Base-by-base conservation (phyloP, 2,797 vertebrate genomes). In the Enteromius unitaeniatus region DNA sequence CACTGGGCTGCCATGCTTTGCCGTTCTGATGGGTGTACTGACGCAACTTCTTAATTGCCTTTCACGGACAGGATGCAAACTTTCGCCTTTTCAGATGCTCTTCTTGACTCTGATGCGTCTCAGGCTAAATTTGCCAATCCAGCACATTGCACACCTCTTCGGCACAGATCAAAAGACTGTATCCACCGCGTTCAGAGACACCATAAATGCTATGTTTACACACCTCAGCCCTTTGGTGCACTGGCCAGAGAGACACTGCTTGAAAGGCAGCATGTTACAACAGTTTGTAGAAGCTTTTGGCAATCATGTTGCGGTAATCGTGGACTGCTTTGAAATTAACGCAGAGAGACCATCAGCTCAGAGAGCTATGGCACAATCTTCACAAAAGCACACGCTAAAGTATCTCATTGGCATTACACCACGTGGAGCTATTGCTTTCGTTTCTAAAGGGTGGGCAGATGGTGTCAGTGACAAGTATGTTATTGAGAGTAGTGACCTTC, bases 371-470 rank as follows among this genome's bases (percentile, higher is more conserved):
- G 40, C 68, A 26, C 40, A 15, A 45, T 15, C 40, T 70, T 23
- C 40, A 8, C 68, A 70, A 23, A 42, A 70, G 3, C 68, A 70
- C 68, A 70, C n/a, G 9, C 23, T 53, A 7, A 77, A 77, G 17
- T 77, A 77, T 55, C 31, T 77, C 1, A 81, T 81, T 55, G 79
- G 79, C 62, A 68, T 80, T 47, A 80, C 62, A 34, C 79, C 79
- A 51, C 64, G 53, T 49, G 79, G 79, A 55, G 45, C 64, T 53
- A 53, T 81, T 26, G 51, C 45, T 81, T 81, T 69, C 21, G 69
- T 81, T 23, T 81, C 45, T 21, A 70, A 81, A 40, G 74, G 74
- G n/a, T 53, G 74, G 74, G 74, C 26, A 31, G 60, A 64, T 64
- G 60, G 60, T 17, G 78, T 37, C 58, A 80, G 62, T n/a, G 78